Evolutionary conservation across 2,113 vertebrate genomes (phyloP), one percentile per base, ranked within the genome.

Genomic region (Tyto alba): DNA sequence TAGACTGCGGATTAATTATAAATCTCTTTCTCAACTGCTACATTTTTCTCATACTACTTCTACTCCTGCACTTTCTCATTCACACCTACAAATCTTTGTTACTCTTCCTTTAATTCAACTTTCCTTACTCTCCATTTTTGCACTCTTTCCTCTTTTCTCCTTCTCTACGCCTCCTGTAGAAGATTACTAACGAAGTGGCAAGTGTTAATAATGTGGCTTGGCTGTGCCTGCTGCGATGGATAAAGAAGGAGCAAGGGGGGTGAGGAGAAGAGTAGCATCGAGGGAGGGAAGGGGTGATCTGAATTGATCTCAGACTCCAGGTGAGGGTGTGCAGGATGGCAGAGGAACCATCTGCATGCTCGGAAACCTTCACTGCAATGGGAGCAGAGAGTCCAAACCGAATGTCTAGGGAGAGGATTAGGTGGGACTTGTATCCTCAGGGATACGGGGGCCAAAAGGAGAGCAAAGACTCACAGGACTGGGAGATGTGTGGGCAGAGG

Each of bases 1-100:
- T 73, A 89, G 77, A 11, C 48, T 87, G 38, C 2, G 18, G 66
- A 89, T 90, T 95, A 95, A 88, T 96, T 96, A 95, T 36, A 69
- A 85, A 79, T 68, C 80, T 82, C 71, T 76, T 95, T 96, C 93
- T 96, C 92, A 90, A 82, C 64, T 62, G 25, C 87, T 89, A 76
- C 41, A 32, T 93, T 94, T 95, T 89, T 59, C 91, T 94, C 55
- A 12, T 87, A 22, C 29, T 82, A 4, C 67, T 93, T 75, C 92
- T 77, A 32, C 53, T 85, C 32, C 41, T 79, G 48, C n/a, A 55
- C 89, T 93, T 88, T 91, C 86, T 95, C 84, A 95, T 95, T 96
- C 94, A 89, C 89, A 90, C 89, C 64, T 92, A 85, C 86, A 72
- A 13, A 45, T 57, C 79, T 89, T 86, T 86, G 41, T 48, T 81